A percentile compares a stretch with the other conserved stretches of the same genome.
Evolutionary conservation across 2,888 invertebrate genomes (phyloP).

Genomic region (Theodoxus fluviatilis): DNA sequence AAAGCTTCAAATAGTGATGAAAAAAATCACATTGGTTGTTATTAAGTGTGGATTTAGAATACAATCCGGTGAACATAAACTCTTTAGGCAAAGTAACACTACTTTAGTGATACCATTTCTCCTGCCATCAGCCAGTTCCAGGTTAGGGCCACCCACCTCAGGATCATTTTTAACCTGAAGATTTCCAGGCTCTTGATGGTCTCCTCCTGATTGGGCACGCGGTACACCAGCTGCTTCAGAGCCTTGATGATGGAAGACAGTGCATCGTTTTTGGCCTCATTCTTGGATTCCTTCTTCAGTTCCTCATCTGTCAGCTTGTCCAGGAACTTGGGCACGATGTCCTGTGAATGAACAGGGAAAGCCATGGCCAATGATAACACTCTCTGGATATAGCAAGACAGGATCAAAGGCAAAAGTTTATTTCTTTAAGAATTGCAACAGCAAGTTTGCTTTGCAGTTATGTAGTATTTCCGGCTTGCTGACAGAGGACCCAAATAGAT

Average conservation of each 20-base stretch:
- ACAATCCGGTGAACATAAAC: neutral
- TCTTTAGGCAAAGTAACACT: neutral
- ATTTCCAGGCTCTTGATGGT: slow-evolving; percentile 84
- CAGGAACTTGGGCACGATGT: slow-evolving; percentile 86
- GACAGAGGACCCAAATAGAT: too few species aligned
- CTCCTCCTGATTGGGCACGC: slow-evolving; percentile 78
- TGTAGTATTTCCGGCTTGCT: too few species aligned
- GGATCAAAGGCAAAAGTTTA: too few species aligned
- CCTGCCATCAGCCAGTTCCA: too few species aligned
- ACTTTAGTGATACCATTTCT: neutral
- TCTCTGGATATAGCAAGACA: too few species aligned
- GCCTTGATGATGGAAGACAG: slow-evolving; percentile 93
- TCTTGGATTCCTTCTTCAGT: slow-evolving; percentile 92
- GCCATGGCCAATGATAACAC: too few species aligned
- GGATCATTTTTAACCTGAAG: slow-evolving; percentile 94
- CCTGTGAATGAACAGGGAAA: too few species aligned
- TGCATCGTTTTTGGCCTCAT: slow-evolving; percentile 91
- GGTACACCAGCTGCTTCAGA: slow-evolving; percentile 85
- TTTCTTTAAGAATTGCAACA: too few species aligned
- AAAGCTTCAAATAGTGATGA: neutral
- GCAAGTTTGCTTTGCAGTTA: too few species aligned
- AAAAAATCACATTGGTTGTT: neutral
- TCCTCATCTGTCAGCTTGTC: slow-evolving; percentile 95
- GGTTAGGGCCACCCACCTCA: slow-evolving; percentile 66
- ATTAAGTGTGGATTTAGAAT: too few species aligned